Evolutionary conservation across 2,888 invertebrate species (phyloP).

Genomic region (Syrista parreyssii): DNA sequence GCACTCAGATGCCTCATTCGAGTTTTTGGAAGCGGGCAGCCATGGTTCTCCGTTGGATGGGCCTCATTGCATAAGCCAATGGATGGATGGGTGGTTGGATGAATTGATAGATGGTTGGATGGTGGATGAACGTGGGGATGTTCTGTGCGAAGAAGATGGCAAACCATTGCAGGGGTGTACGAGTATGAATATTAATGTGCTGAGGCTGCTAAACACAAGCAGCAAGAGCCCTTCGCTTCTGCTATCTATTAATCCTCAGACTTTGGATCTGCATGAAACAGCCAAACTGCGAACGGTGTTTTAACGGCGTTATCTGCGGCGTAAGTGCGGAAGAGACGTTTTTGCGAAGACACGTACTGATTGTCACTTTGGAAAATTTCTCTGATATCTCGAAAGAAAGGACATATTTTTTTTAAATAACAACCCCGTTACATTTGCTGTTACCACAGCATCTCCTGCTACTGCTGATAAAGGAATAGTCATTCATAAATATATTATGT

Average conservation of each 20-base stretch:
- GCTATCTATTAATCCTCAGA: slow-evolving; percentile 55
- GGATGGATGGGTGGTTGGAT: neutral
- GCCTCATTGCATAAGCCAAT: neutral
- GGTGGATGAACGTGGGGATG: neutral
- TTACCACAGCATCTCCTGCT: neutral
- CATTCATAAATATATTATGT: neutral
- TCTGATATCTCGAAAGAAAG: neutral
- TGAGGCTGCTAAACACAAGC: slow-evolving; percentile 59
- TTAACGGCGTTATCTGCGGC: neutral
- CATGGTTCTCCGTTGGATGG: neutral
- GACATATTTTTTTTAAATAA: neutral
- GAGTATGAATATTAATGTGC: slow-evolving; percentile 65
- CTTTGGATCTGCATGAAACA: slow-evolving; percentile 39
- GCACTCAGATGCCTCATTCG: neutral
- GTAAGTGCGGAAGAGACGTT: neutral
- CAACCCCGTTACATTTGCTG: neutral
- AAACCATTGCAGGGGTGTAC: slow-evolving; percentile 10
- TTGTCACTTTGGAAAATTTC: neutral
- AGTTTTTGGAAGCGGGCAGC: neutral
- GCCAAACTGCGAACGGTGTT: slow-evolving; percentile 9
- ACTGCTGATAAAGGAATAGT: neutral
- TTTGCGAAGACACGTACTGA: neutral
- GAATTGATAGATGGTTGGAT: neutral
- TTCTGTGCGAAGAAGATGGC: neutral
- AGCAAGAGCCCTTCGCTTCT: slow-evolving; percentile 41